Evolutionary conservation across 2,113 vertebrate species (phyloP).

Genomic region (Cheilinus undulatus): DNA sequence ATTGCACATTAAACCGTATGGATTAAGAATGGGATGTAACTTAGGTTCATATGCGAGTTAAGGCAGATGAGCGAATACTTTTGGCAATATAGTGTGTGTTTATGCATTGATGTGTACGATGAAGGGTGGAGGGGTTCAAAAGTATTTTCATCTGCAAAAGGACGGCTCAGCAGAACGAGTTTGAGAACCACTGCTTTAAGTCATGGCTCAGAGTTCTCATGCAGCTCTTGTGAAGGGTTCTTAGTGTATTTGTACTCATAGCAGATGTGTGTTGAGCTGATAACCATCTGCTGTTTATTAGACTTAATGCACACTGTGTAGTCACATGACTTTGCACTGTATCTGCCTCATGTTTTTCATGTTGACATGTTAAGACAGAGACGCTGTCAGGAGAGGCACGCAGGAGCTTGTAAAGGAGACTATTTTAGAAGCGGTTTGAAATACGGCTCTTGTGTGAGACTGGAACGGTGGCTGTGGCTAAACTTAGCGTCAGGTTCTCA

Average conservation of each 20-base stretch:
- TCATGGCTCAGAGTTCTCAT: constrained; percentile 1
- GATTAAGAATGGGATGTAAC: no score
- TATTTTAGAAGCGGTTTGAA: constrained; percentile 71
- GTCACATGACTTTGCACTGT: constrained; percentile 16
- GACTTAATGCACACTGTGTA: background rate
- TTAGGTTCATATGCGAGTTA: no score
- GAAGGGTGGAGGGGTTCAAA: no score
- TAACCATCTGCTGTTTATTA: constrained; percentile 17
- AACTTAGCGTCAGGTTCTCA: constrained; percentile 43
- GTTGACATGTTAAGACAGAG: constrained; percentile 19
- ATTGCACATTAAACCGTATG: no score
- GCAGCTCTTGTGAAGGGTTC: constrained; percentile 9
- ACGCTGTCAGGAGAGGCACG: constrained; percentile 17
- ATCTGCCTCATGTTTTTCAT: constrained; percentile 9
- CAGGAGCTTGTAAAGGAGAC: constrained; percentile 40
- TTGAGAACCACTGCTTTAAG: constrained; percentile 9
- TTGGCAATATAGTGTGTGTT: no score
- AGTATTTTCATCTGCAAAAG: no score
- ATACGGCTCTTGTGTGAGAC: constrained; percentile 51
- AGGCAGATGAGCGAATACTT: no score
- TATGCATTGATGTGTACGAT: no score
- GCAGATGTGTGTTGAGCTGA: background rate
- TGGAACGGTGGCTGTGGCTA: constrained; percentile 40
- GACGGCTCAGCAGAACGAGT: no score
- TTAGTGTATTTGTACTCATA: background rate